Evolutionary conservation across 2,888 invertebrate species (phyloP).

Genomic region (Augochlorella aurata): DNA sequence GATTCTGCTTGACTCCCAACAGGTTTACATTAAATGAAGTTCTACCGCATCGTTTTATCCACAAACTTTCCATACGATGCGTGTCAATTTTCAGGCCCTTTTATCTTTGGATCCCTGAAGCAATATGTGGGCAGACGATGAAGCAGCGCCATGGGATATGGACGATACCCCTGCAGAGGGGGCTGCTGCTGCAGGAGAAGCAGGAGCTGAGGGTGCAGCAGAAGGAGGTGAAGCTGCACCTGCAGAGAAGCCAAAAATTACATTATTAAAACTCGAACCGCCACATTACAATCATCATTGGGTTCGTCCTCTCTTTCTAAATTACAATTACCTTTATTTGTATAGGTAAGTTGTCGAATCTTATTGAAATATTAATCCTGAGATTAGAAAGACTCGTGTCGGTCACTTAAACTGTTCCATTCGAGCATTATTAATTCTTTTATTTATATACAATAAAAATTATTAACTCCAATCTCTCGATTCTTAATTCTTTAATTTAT

Average conservation of each 20-base stretch:
- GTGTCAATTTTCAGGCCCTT: not conserved
- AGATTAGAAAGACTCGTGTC: not conserved
- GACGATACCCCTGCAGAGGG: slow-evolving; percentile 74
- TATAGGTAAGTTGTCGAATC: slow-evolving; percentile 83
- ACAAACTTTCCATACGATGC: not conserved
- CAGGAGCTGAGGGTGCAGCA: slow-evolving; percentile 82
- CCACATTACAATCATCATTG: slow-evolving; percentile 91
- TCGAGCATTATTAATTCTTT: too few species aligned
- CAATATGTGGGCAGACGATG: slow-evolving; percentile 74
- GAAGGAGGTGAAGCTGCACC: slow-evolving; percentile 78
- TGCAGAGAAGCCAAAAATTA: slow-evolving; percentile 71
- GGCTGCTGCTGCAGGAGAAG: slow-evolving; percentile 74
- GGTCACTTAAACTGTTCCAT: not conserved
- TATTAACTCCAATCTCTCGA: not conserved
- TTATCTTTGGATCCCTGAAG: slow-evolving; percentile 10
- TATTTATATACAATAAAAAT: too few species aligned
- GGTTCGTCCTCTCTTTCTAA: slow-evolving; percentile 92
- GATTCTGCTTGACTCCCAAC: too few species aligned
- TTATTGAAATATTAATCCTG: not conserved
- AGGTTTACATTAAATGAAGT: too few species aligned
- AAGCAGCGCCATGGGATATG: slow-evolving; percentile 75
- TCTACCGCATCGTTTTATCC: too few species aligned
- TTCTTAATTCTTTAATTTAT: not conserved
- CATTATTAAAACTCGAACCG: slow-evolving; percentile 85
- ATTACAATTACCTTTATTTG: slow-evolving; percentile 92